Base-by-base conservation (phyloP, 1,140 invertebrate species). In the Hormaphis cornu region DNA sequence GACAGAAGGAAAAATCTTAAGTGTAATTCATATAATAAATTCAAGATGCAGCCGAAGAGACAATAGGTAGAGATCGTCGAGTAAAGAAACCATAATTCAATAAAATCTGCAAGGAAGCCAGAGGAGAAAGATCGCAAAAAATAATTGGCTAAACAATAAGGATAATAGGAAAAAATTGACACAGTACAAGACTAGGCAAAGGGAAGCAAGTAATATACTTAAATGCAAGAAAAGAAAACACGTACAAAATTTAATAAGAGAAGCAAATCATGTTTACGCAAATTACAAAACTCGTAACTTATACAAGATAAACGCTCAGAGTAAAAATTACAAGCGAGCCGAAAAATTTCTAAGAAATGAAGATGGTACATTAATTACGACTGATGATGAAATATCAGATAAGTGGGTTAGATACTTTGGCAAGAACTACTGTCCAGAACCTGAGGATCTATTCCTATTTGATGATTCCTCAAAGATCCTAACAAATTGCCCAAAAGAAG, bases 71-170 rank as follows among this genome's bases (percentile, higher is more conserved):
- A 70, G 33, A 54, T 28, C 42, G 18, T 16, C 4, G 20, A 66
- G 20, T n/a, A 59, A 58, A 20, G 10, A 61, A 69, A 72, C 56
- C 46, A 10, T 73, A 69, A 71, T 72, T 72, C 40, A 71, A 72
- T 53, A 63, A 42, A 20, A 71, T 72, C 35, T 73, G 72, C 50
- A 26, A 54, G 18, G 18, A 50, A 18, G 48, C 52, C 28, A 71
- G 52, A 48, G 54, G 70, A 59, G 69, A 44, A 69, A 53, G 18
- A 28, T 44, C 26, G 35, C 14, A 40, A 61, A 59, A 40, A 22
- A 66, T 40, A 30, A n/a, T 35, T 44, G 14, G 33, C 30, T 42
- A 56, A 12, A 69, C 46, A n/a, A 61, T 30, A 30, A 66, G 28
- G 69, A 54, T 10, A 70, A 69, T 44, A n/a, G 2, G 8, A 22